Evolutionary conservation across 1,140 invertebrate species (phyloP), one percentile per base, ranked within the genome.

Genomic region (Bombus confusus): DNA sequence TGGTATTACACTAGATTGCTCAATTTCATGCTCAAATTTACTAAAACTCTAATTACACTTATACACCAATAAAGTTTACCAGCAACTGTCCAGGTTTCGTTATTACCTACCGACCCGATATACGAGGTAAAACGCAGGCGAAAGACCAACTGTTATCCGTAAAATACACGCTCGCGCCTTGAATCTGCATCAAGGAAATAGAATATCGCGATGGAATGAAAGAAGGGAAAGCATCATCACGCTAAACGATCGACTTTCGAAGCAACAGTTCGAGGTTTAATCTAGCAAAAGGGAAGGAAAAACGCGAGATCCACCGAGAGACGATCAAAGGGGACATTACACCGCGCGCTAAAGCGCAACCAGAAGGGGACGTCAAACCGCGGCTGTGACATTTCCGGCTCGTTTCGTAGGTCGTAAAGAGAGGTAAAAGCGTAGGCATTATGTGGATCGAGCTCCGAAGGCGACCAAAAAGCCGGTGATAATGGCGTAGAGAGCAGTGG

Each of bases 401-500:
- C 68, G 74, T 80, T 80, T 85, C 76, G 68, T 34, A 37, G 68
- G 47, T 79, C 83, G 52, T 34, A 25, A 37, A n/a, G 47, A 64
- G 68, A 62, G 68, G 83, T 80, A 39, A 85, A 85, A 85, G 77
- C 52, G 18, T 39, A 22, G 57, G 76, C 39, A 62, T 80, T 80
- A 64, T 37, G 52, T 25, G 52, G 43, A 83, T 78, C 82, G 82
- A 78, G 74, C 64, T 59, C 22, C 41, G n/a, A 83, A 78, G 64
- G 75, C 74, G 82, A 59, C 66, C 64, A 78, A 83, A 83, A 83
- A 69, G 82, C 37, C 31, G 64, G 71, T 31, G 82, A 83, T 78
- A 83, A 83, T 78, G 75, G 82, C 64, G 37, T 39, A 4, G 41
- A n/a, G 41, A 41, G 37, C 31, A 62, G 31, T 18, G 31, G 59